phyloP scores from a whole-genome alignment of 2,888 invertebrate species.

The Melikaiella ostensackeni region DNA sequence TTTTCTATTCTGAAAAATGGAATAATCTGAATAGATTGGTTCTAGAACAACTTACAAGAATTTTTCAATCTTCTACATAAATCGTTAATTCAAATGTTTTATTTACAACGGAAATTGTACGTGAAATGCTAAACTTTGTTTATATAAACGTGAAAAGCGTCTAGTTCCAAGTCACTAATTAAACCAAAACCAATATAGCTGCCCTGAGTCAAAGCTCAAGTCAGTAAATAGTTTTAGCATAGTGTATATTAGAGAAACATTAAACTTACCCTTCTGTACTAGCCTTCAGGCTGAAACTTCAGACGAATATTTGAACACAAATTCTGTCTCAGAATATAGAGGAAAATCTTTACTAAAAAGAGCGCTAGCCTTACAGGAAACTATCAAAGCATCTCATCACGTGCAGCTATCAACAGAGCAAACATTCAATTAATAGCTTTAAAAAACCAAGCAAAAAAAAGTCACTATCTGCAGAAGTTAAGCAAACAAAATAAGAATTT shows the following conservation, averaged over 20 bases:
- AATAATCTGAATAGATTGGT: no score
- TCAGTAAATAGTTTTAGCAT: conserved; percentile 55
- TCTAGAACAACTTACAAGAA: no score
- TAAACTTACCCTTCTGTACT: conserved; percentile 47
- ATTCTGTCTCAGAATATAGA: not conserved
- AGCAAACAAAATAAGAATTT: no score
- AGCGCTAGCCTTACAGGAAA: not conserved
- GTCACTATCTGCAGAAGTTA: no score
- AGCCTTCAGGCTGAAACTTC: conserved; percentile 54
- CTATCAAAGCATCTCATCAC: not conserved
- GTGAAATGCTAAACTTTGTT: conserved; percentile 14
- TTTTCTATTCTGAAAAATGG: no score
- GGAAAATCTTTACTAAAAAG: not conserved
- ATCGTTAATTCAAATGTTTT: not conserved
- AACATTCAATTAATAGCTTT: not conserved
- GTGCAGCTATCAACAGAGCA: not conserved
- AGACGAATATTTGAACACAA: conserved; percentile 48
- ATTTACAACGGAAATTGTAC: not conserved
- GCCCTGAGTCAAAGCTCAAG: conserved; percentile 50
- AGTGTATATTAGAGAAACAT: conserved; percentile 54
- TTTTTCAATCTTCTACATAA: no score
- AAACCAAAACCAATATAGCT: conserved; percentile 56
- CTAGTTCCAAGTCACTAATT: conserved; percentile 55
- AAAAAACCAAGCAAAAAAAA: not conserved
- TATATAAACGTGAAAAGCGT: conserved; percentile 51